These are phyloP conservation scores for Periophthalmodon schlosseri DNA, from an alignment of 2,113 vertebrate species.

Conservation along the genomic window DNA sequence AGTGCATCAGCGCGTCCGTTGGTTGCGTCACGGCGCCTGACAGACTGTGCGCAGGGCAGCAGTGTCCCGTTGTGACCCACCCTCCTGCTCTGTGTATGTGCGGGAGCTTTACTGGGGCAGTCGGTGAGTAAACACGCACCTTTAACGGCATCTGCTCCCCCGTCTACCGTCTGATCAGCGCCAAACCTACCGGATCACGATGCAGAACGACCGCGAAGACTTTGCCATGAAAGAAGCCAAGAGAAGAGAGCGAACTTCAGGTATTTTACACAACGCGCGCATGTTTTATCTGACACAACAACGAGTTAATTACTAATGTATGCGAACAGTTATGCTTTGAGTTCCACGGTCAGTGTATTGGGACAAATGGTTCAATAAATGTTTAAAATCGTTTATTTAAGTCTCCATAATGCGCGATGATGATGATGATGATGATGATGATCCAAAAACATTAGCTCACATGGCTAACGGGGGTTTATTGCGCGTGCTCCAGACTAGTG, in stretches of 20 bases:
- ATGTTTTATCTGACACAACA: not conserved
- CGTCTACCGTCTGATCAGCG: not conserved
- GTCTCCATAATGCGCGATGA: not conserved
- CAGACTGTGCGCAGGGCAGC: not conserved
- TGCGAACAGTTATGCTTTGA: not conserved
- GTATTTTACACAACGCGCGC: slow-evolving; percentile 29
- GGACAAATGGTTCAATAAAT: not conserved
- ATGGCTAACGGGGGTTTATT: not conserved
- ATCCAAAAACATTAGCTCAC: not conserved
- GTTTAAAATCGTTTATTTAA: not conserved
- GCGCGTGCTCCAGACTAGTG: no score
- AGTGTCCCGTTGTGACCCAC: not conserved
- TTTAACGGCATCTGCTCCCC: not conserved
- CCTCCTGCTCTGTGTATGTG: not conserved
- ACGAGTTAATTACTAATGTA: not conserved
- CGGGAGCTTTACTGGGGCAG: not conserved
- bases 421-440: not conserved
- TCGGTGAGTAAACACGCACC: not conserved
- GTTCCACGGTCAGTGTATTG: not conserved
- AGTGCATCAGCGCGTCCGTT: no score
- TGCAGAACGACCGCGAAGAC: slow-evolving; percentile 6
- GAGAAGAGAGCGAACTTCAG: slow-evolving; percentile 47
- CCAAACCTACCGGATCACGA: not conserved
- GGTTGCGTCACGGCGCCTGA: not conserved
- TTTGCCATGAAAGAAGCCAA: slow-evolving; percentile 24